These are phyloP conservation scores for Elmis aenea DNA, from an alignment of 2,888 invertebrate species.

Conservation along the genomic window DNA sequence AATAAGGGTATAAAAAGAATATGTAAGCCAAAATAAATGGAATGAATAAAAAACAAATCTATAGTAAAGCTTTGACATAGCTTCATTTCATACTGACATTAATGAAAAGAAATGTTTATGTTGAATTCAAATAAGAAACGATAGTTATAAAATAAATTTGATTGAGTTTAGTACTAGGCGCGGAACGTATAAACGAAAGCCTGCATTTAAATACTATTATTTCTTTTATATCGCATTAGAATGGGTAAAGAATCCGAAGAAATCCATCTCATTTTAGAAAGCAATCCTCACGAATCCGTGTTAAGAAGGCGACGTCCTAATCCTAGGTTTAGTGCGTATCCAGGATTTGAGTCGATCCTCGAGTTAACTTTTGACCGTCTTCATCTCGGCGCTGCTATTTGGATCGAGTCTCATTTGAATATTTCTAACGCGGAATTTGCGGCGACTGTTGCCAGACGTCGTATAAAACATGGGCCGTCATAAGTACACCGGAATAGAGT, in stretches of 20 bases:
- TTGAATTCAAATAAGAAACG: no score
- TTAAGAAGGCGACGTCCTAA: constrained; percentile 39
- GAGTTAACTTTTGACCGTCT: constrained; percentile 45
- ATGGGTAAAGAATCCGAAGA: constrained; percentile 29
- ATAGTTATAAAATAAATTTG: no score
- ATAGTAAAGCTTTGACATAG: no score
- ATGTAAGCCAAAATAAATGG: no score
- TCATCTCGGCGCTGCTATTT: constrained; percentile 19
- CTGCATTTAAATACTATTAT: constrained; percentile 12
- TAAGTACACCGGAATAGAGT: constrained; percentile 45
- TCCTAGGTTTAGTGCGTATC: constrained; percentile 35
- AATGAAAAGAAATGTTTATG: no score
- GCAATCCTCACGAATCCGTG: constrained; percentile 33
- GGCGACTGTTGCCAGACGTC: constrained; percentile 43
- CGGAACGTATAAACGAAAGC: constrained; percentile 11
- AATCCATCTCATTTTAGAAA: constrained; percentile 37
- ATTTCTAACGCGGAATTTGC: constrained; percentile 34
- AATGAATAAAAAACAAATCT: no score
- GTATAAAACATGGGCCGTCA: constrained; percentile 43
- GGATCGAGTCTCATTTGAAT: constrained; percentile 34
- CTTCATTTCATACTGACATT: no score
- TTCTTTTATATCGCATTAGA: constrained; percentile 23
- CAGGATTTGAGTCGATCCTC: constrained; percentile 37
- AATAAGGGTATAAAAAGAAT: no score
- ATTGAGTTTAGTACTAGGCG: no score